Conservation (phyloP, 2,113 vertebrate genomes). For the Tapirus terrestris region DNA sequence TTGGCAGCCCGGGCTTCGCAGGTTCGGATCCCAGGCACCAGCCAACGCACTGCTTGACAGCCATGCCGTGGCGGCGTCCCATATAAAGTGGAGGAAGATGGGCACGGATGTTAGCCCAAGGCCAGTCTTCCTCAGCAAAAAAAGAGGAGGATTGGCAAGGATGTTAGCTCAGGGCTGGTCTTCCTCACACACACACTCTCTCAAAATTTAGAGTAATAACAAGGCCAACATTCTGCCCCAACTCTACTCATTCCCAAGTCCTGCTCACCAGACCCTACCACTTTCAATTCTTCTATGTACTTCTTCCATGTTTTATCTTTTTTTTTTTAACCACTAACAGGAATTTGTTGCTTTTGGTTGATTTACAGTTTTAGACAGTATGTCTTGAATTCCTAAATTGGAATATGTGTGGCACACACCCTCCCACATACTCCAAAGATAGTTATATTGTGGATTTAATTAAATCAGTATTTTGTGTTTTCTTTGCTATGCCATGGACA, state of each 20-base stretch:
- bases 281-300: neutral
- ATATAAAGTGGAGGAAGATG: no score
- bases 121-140: no score
- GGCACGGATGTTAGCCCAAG: no score
- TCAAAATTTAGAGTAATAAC: neutral
- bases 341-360: neutral
- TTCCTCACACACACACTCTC: no score
- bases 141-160: no score
- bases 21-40: no score
- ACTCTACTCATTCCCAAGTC: rapidly evolving
- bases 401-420: neutral
- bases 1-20: no score
- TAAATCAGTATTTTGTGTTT: conserved; percentile 33
- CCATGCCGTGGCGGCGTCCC: no score
- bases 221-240: neutral
- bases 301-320: neutral
- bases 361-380: neutral
- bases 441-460: neutral
- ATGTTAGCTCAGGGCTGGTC: no score
- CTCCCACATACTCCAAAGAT: neutral
- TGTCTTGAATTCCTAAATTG: neutral
- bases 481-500: conserved; percentile 29
- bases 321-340: neutral
- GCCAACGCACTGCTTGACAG: no score
- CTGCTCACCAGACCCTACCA: neutral